These are phyloP conservation scores for Cephonodes hylas DNA, from an alignment of 2,888 invertebrate species.

Conservation along the genomic window DNA sequence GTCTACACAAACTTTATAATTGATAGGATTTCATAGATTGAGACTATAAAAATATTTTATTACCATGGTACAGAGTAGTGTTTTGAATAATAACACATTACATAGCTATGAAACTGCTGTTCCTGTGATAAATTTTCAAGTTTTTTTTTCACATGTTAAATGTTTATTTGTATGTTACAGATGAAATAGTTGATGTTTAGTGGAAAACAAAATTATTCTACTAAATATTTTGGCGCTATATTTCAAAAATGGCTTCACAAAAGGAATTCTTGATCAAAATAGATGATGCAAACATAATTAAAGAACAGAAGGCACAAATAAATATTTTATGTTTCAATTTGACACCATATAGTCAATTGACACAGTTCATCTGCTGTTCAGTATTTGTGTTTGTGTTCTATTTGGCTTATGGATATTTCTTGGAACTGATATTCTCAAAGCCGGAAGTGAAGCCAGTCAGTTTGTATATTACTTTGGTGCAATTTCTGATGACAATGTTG, in stretches of 20 bases:
- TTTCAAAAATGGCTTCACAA: slow-evolving; percentile 38
- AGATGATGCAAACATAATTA: slow-evolving; percentile 39
- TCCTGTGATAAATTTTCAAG: too few species aligned
- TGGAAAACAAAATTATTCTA: not conserved
- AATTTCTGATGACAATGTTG: slow-evolving; percentile 92
- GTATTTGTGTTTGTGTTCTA: slow-evolving; percentile 92
- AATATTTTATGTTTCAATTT: slow-evolving; percentile 89
- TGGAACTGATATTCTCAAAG: slow-evolving; percentile 95
- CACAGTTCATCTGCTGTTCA: slow-evolving; percentile 89
- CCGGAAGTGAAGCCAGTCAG: slow-evolving; percentile 94
- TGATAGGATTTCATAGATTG: too few species aligned
- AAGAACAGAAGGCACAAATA: slow-evolving; percentile 64
- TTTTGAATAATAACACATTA: too few species aligned
- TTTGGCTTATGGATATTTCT: slow-evolving; percentile 93
- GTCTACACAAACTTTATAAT: too few species aligned
- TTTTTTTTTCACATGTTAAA: too few species aligned
- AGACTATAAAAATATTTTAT: too few species aligned
- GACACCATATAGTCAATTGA: slow-evolving; percentile 82
- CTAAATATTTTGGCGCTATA: not conserved
- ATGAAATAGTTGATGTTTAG: slow-evolving; percentile 4
- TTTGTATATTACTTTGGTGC: slow-evolving; percentile 95
- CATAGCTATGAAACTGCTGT: too few species aligned
- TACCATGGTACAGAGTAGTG: too few species aligned
- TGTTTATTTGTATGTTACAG: not conserved
- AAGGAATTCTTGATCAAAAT: slow-evolving; percentile 66